Evolutionary conservation across 2,113 vertebrate genomes (phyloP), one percentile per base, ranked within the genome.

Genomic region (Pachypanchax playfairii): DNA sequence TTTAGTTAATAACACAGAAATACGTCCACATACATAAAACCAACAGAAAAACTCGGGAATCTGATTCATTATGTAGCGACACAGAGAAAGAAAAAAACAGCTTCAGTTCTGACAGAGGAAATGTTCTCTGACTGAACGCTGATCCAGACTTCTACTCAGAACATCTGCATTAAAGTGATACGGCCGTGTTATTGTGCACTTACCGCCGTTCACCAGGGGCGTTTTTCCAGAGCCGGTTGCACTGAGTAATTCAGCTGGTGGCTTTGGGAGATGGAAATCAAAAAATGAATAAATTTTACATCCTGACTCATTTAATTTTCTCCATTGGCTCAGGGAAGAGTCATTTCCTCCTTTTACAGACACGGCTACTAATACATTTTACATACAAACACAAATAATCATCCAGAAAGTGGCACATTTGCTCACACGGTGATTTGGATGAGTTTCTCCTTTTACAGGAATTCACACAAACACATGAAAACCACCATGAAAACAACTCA

Each of bases 81-180:
- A 42, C 41, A 29, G n/a, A 31, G 46, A 44, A 10, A 53, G 53
- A 2, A 9, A 49, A 44, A 6, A 47, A 41, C 17, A 50, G 21
- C 21, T 60, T 59, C 51, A 2, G 1, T 21, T 63, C 26, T 22
- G 68, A 67, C 21, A 50, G 0, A 10, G 29, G 5, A 2, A 29
- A 56, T 20, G 7, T 33, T 22, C 44, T 46, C n/a, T n/a, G n/a
- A 58, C 59, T 17, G 11, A 29, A n/a, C 20, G 0, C 28, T 3
- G 5, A 54, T 57, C 15, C 6, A 4, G 9, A 14, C 44, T 25
- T 49, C 48, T 42, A 17, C n/a, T n/a, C n/a, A 58, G 73, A 79
- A 84, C 84, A 90, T 89, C 86, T 89, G 84, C 82, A 90, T 75
- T 83, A 82, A 83, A 88, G 76, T n/a, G 41, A 92, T 83, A 87